Evolutionary conservation across 2,113 vertebrate genomes (phyloP).

Genomic region (Oreochromis niloticus): DNA sequence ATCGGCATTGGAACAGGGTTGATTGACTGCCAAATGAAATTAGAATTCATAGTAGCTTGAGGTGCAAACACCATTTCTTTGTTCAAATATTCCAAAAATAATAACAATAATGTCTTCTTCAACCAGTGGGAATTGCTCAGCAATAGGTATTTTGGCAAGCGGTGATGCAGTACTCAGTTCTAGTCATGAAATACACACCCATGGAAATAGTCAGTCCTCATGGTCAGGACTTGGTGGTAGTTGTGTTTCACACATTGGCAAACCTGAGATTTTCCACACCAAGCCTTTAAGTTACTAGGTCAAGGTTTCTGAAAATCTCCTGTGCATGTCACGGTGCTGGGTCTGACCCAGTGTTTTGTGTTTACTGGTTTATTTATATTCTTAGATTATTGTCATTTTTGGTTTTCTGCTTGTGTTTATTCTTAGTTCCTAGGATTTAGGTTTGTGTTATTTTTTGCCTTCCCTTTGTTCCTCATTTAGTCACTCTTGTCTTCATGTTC

Average conservation of each 20-base stretch:
- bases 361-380: not conserved
- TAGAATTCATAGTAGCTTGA: not conserved
- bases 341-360: not conserved
- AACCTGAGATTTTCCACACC: not conserved
- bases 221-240: not conserved
- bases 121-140: not conserved
- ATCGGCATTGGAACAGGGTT: not conserved
- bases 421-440: not conserved
- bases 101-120: not conserved
- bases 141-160: conserved; percentile 1
- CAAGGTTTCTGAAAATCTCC: not conserved
- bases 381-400: not conserved
- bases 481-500: not conserved
- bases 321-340: not conserved
- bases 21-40: not conserved
- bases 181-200: not conserved
- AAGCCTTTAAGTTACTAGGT: not conserved
- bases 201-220: not conserved
- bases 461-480: not conserved
- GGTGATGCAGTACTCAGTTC: not conserved
- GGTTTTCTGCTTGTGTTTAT: not conserved
- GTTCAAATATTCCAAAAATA: not conserved
- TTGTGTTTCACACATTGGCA: not conserved
- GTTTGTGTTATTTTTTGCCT: not conserved
- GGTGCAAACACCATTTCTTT: not conserved